Conservation (phyloP, 1,140 invertebrate species). For the Microplitis mediator region DNA sequence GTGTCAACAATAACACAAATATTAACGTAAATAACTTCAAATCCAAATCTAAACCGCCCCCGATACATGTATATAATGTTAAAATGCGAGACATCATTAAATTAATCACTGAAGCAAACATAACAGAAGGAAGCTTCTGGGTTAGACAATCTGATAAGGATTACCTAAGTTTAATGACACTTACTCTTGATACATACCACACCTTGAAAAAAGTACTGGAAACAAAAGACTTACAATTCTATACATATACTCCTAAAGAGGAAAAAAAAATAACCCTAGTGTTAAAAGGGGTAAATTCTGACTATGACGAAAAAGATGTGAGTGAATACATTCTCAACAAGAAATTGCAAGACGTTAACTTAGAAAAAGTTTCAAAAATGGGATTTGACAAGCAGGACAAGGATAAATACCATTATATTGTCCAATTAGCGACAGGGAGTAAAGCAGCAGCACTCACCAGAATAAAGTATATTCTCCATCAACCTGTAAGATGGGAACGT, state of each 20-base stretch:
- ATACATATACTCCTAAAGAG: slow-evolving; percentile 9
- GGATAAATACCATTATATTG: neutral
- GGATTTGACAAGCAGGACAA: neutral
- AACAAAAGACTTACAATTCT: neutral
- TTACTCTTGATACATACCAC: neutral
- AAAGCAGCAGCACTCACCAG: neutral
- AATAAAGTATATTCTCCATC: neutral
- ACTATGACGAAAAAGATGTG: neutral
- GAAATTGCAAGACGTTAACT: neutral
- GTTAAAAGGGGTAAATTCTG: slow-evolving; percentile 9
- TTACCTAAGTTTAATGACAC: too few relatives aligned
- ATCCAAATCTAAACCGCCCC: too few relatives aligned
- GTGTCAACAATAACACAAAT: too few relatives aligned
- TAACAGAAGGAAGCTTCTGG: too few relatives aligned
- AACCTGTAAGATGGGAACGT: slow-evolving; percentile 13
- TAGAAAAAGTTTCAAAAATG: neutral
- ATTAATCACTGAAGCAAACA: too few relatives aligned
- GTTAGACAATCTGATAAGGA: too few relatives aligned
- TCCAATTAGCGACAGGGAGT: neutral
- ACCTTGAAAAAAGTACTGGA: neutral
- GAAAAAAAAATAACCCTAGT: neutral
- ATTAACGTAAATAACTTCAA: too few relatives aligned
- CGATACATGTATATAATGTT: too few relatives aligned
- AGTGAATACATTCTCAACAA: neutral
- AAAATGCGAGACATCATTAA: too few relatives aligned